Base-by-base conservation (phyloP, 2,113 vertebrate genomes). In the Sebastes schlegelii region DNA sequence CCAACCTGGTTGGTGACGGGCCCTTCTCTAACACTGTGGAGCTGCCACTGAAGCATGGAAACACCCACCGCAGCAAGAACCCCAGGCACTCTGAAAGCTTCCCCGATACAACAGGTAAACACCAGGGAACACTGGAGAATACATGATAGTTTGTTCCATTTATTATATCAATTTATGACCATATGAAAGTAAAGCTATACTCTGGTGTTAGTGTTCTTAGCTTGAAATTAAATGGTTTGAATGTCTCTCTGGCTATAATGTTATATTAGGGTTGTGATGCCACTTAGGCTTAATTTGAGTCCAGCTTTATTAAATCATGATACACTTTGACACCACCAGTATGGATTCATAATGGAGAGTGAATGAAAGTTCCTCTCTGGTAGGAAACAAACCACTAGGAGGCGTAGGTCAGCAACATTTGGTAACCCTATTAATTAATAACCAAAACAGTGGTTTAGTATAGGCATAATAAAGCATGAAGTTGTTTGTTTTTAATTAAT, bases 1-100 rank as follows among this genome's bases (percentile, higher is more conserved):
- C 97, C 85, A 99, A 99, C 57, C 96, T 96, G 77, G 96, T 97
- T 14, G 98, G 98, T 54, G 97, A 99, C 40, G 97, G 98, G 19
- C 98, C 98, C 23, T 99, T 98, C 92, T 99, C 98, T 21, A 95
- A 92, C 67, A 93, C 92, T 0, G 96, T 98, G 73, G 97, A 99
- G 86, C 94, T 99, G 87, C 90, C 91, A 2, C 95, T 96, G 19
- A 94, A 91, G 74, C 95, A 94, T n/a, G 96, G 95, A 74, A 95
- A 93, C 64, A 78, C 81, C 4, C 95, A 95, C 51, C 94, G 95
- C 5, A 96, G 95, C 87, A 97, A 98, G 91, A 97, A 95, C 73
- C 96, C 97, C 10, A 96, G 97, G 42, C 97, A 96, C 68, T 95
- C 95, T 0, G 90, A 92, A 80, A 85, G 26, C 68, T 79, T 80